Percentiles rank a stretch among this genome's conserved stretches.
Conservation (phyloP, 2,113 vertebrate genomes). For the Tapirus terrestris region DNA sequence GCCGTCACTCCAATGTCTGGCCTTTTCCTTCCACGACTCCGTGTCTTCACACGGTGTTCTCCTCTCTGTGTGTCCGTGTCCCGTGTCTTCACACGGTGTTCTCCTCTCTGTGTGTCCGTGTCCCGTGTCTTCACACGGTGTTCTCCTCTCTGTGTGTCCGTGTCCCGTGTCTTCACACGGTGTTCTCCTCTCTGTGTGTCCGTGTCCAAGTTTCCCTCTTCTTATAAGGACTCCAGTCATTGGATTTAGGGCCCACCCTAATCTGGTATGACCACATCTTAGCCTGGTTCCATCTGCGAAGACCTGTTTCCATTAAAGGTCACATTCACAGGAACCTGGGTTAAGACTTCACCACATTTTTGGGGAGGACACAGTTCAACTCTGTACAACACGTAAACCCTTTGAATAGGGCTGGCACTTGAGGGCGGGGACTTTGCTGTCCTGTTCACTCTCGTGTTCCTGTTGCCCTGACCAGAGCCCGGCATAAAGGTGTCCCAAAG, state of each 20-base stretch:
- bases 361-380: neutral
- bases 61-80: neutral
- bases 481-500: rapidly evolving
- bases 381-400: rapidly evolving
- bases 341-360: neutral
- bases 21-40: neutral
- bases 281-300: neutral
- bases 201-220: neutral
- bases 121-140: neutral
- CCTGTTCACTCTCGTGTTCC: neutral
- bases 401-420: neutral
- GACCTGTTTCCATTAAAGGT: neutral
- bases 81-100: neutral
- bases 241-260: neutral
- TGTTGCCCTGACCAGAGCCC: neutral
- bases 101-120: neutral
- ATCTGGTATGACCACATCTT: neutral
- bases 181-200: neutral
- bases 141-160: too few species aligned
- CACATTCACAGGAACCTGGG: neutral
- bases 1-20: neutral
- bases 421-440: neutral
- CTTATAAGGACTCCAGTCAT: neutral
- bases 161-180: neutral
- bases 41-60: neutral